Percentiles rank a stretch among this genome's conserved stretches.
Conservation (phyloP, 1,140 invertebrate species). For the Macrobrachium rosenbergii region DNA sequence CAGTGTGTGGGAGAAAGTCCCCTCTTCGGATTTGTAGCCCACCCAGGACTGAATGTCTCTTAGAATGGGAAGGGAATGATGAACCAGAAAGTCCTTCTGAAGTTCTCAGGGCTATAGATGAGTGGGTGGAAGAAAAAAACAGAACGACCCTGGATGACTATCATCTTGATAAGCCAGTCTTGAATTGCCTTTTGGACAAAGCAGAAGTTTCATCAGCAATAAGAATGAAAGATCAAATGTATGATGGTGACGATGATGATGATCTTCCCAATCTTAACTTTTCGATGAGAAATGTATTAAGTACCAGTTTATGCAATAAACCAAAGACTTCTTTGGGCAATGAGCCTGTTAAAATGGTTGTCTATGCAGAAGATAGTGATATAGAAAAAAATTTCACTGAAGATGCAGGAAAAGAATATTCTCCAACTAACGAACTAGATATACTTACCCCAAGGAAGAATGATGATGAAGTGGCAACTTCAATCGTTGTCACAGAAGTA, state of each 20-base stretch:
- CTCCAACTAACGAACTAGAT: background rate
- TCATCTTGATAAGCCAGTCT: too few species aligned
- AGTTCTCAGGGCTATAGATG: slow-evolving; percentile 1
- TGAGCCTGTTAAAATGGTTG: background rate
- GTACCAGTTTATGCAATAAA: too few species aligned
- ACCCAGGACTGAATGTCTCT: background rate
- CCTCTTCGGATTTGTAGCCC: background rate
- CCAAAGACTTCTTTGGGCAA: background rate
- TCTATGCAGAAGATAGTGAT: background rate
- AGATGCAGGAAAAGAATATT: background rate
- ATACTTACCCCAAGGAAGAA: background rate
- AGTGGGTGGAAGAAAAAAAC: slow-evolving; percentile 30
- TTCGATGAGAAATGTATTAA: too few species aligned
- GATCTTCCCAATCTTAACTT: too few species aligned
- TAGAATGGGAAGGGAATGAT: slow-evolving; percentile 10
- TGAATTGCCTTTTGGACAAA: too few species aligned
- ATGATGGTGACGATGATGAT: too few species aligned
- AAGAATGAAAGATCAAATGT: too few species aligned
- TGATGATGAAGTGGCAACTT: background rate
- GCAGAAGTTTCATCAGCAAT: too few species aligned
- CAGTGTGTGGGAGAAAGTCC: background rate
- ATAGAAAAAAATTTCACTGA: background rate
- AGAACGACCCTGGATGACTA: background rate
- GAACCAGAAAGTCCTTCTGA: slow-evolving; percentile 46
- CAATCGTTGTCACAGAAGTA: background rate